phyloP scores from a whole-genome alignment of 2,113 vertebrate species.

The Tenrec ecaudatus region DNA sequence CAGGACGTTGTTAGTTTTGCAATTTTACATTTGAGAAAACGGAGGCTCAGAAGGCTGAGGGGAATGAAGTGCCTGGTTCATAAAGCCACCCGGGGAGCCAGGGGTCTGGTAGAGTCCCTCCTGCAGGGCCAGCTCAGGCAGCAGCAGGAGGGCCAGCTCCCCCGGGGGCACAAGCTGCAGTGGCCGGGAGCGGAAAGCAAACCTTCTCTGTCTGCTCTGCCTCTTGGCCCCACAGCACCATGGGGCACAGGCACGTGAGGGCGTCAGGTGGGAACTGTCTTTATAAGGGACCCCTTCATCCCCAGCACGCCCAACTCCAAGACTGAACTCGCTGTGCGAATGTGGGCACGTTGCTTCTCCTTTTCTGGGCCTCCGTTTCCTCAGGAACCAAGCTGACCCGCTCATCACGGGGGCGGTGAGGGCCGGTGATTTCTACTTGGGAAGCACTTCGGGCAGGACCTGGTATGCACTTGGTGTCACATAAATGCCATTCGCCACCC shows the following conservation, averaged over 20 bases:
- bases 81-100: rapidly evolving
- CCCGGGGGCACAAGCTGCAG: neutral
- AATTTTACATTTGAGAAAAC: conserved; percentile 18
- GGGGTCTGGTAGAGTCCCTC: neutral
- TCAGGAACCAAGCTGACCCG: neutral
- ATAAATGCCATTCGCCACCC: neutral
- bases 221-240: neutral
- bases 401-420: neutral
- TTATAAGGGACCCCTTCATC: neutral
- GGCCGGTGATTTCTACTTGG: neutral
- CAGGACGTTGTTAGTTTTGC: neutral
- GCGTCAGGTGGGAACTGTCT: neutral
- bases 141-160: too few species aligned
- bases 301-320: neutral
- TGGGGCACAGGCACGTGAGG: neutral
- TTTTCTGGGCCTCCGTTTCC: neutral
- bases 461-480: neutral
- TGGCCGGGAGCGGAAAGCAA: neutral
- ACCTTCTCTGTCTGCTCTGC: neutral
- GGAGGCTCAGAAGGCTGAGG: neutral
- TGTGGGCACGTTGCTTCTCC: neutral
- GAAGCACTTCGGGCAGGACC: neutral
- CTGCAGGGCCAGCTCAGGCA: neutral
- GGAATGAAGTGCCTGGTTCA: neutral
- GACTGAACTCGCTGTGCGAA: neutral